These are phyloP conservation scores for Drosophila suboccidentalis DNA, from an alignment of 2,888 invertebrate genomes.

Conservation along the genomic window DNA sequence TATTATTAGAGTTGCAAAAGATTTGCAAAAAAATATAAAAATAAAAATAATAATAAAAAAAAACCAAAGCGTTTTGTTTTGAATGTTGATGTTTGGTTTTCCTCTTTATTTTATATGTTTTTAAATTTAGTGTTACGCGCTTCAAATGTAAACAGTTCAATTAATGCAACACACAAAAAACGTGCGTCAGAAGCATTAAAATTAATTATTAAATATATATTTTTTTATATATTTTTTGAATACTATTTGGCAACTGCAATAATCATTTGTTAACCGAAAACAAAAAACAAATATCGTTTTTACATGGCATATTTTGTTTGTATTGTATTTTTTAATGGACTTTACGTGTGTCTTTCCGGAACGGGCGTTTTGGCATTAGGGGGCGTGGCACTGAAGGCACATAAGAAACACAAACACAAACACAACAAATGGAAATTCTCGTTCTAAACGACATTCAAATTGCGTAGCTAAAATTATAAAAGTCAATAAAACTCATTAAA, in stretches of 20 bases:
- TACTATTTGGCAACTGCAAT: slow-evolving; percentile 25
- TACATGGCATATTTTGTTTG: slow-evolving; percentile 4
- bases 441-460: neutral
- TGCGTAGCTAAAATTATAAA: slow-evolving; percentile 3
- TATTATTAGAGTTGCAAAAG: slow-evolving; percentile 50
- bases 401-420: neutral
- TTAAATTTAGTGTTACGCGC: slow-evolving; percentile 58
- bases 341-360: slow-evolving; percentile 33
- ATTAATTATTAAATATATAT: slow-evolving; percentile 22
- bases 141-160: slow-evolving; percentile 63
- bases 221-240: slow-evolving; percentile 9
- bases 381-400: slow-evolving; percentile 1
- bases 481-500: neutral
- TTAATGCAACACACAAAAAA: slow-evolving; percentile 40
- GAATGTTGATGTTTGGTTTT: slow-evolving; percentile 4
- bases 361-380: neutral
- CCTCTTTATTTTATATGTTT: neutral
- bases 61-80: slow-evolving; percentile 24
- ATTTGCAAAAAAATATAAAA: slow-evolving; percentile 41
- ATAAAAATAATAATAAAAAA: slow-evolving; percentile 21
- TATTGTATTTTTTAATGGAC: slow-evolving; percentile 29
- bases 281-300: slow-evolving; percentile 5
- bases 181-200: slow-evolving; percentile 57
- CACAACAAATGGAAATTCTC: slow-evolving; percentile 10
- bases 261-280: slow-evolving; percentile 17